These are phyloP conservation scores for Eudyptes chrysolophus DNA, from an alignment of 2,113 vertebrate species.

Conservation along the genomic window DNA sequence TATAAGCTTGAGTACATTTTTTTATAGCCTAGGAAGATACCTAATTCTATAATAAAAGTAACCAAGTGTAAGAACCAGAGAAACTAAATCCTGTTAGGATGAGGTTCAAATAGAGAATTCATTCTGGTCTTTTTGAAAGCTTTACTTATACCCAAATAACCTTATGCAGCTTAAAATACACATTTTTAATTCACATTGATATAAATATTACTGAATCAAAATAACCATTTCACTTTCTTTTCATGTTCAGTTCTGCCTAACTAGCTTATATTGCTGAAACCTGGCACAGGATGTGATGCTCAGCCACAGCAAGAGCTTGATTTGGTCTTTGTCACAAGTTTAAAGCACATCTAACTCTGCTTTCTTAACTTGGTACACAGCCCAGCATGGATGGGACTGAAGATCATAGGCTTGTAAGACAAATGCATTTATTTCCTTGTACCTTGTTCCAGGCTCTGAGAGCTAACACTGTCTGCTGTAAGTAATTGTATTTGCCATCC, in stretches of 20 bases:
- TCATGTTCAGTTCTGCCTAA: background rate
- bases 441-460: background rate
- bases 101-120: background rate
- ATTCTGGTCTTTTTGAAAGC: background rate
- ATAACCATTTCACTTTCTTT: background rate
- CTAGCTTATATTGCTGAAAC: background rate
- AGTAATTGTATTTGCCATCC: background rate
- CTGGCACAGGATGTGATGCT: background rate
- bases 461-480: background rate
- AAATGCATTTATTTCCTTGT: background rate
- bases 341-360: background rate
- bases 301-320: background rate
- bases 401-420: background rate
- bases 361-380: background rate
- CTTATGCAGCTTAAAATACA: background rate
- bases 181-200: background rate
- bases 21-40: background rate
- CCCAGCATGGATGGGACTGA: background rate
- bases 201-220: background rate
- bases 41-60: background rate
- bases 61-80: background rate
- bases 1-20: background rate
- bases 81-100: background rate
- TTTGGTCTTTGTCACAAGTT: background rate
- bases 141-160: background rate